Evolutionary conservation across 1,140 invertebrate genomes (phyloP).

Genomic region (Hylaeus anthracinus): DNA sequence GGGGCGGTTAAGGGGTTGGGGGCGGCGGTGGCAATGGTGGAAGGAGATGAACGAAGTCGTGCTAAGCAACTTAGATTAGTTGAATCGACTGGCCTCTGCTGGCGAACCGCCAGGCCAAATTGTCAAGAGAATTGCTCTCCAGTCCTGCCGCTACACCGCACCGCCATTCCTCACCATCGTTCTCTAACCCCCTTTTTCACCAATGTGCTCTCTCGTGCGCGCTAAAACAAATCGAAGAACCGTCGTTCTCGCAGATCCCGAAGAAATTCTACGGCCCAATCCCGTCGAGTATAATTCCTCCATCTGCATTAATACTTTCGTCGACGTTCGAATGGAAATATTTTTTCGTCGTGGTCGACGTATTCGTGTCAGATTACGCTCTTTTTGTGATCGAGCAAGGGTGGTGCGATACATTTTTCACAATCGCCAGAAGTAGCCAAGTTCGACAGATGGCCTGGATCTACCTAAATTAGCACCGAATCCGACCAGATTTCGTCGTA

Average conservation of each 20-base stretch:
- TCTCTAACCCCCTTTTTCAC: slow-evolving; percentile 42
- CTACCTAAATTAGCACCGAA: no score
- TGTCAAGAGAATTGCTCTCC: slow-evolving; percentile 78
- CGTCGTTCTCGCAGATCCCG: not conserved
- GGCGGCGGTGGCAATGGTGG: slow-evolving; percentile 44
- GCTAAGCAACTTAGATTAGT: slow-evolving; percentile 80
- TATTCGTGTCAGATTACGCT: no score
- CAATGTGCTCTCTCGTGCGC: slow-evolving; percentile 52
- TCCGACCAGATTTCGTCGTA: no score
- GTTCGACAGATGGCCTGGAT: no score
- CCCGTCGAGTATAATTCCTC: not conserved
- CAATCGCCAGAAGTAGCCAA: no score
- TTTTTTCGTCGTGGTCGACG: not conserved
- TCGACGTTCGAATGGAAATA: not conserved
- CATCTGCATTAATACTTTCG: not conserved
- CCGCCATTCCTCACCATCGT: slow-evolving; percentile 46
- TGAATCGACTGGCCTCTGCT: slow-evolving; percentile 77
- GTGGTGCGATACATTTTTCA: no score
- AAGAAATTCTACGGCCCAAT: slow-evolving; percentile 6
- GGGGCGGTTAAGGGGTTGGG: slow-evolving; percentile 40
- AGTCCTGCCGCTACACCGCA: slow-evolving; percentile 62
- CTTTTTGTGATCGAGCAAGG: no score
- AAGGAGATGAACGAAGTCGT: slow-evolving; percentile 74
- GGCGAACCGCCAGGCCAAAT: slow-evolving; percentile 78
- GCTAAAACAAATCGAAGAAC: slow-evolving; percentile 47